Base-by-base conservation (phyloP, 1,140 invertebrate species). In the Sminthurides bifidus region DNA sequence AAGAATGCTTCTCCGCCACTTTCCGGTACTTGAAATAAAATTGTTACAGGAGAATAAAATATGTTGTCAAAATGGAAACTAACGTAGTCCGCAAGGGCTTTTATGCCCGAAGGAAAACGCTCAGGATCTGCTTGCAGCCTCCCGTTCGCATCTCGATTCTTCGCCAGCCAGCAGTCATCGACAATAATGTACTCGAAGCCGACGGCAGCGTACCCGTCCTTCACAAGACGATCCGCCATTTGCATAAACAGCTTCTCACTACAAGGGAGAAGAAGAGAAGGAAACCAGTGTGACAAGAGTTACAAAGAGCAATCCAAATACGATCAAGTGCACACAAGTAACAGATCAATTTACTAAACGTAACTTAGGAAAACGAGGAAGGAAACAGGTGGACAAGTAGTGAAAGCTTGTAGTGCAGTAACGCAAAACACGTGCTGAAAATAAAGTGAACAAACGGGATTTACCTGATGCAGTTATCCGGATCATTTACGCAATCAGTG, bases 151-250 rank as follows among this genome's bases (percentile, higher is more conserved):
- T 83, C 82, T 41, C 92, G 73, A 53, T 85, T 78, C 63, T 84
- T 82, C 60, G 87, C 85, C 53, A 90, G 72, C 92, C 92, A 97
- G 71, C 92, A 97, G 71, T 97, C 92, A 68, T 97, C 92, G 50
- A 97, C 82, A 69, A 91, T 94, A 51, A 95, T 81, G 68, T 92
- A 92, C 68, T 92, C 82, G 72, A 95, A 97, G 23, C 92, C 92
- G 5, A 76, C 82, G 24, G 81, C 82, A 21, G 83, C 84, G 68
- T 92, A 96, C 4, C 92, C 92, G 68, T 94, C 88, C 12, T 79
- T 75, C 2, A 90, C 86, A 52, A 96, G 73, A 56, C 87, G 77
- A 69, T 96, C 90, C 19, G 92, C 81, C 89, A 93, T 93, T 51
- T 85, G 84, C 65, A 83, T 82, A 72, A 94, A 94, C 2, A 97